Base-by-base conservation (phyloP, 2,888 invertebrate genomes). In the Hecatera dysodea region DNA sequence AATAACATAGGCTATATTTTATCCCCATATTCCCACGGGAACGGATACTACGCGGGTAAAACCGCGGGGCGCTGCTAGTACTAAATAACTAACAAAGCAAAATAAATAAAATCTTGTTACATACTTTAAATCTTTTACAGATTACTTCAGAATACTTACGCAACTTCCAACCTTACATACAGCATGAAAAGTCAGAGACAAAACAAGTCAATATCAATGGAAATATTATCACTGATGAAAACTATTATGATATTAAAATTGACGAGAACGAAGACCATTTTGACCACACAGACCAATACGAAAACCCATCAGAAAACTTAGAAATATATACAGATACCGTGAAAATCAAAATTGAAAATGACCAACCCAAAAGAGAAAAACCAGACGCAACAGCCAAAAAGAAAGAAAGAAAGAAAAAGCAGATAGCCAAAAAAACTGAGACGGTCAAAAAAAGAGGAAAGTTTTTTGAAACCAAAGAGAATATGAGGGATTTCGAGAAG, bases 401-500 rank as follows among this genome's bases (percentile, higher is more conserved):
- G 24, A 64, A 36, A 55, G 59, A 60, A 50, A 9, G 19, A 42
- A 59, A 15, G 48, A 67, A 39, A 42, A 53, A 27, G 8, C 63
- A 33, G 27, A 27, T 1, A 12, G 46, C 1, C 0, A 17, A 46
- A 39, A 61, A 33, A 27, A 19, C 19, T 1, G 56, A 53, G 0
- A 29, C 11, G 0, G 4, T 9, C 0, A 55, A 61, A 29, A 81
- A 48, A 1, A 78, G 61, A 24, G 70, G 72, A 0, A 83, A 81
- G 24, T 67, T 55, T 29, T 82, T 86, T 59, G 82, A 82, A 29
- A 78, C 76, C 0, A 72, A 76, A 44, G 82, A 82, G 9, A 86
- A 86, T 62, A 75, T 86, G 65, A 60, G 39, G 0, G 69, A 76
- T 39, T 87, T 87, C 59, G 87, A 86, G 11, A 69, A 33, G 0